Evolutionary conservation across 2,797 vertebrate species (phyloP).

Genomic region (Crossoptilon crossoptilon): DNA sequence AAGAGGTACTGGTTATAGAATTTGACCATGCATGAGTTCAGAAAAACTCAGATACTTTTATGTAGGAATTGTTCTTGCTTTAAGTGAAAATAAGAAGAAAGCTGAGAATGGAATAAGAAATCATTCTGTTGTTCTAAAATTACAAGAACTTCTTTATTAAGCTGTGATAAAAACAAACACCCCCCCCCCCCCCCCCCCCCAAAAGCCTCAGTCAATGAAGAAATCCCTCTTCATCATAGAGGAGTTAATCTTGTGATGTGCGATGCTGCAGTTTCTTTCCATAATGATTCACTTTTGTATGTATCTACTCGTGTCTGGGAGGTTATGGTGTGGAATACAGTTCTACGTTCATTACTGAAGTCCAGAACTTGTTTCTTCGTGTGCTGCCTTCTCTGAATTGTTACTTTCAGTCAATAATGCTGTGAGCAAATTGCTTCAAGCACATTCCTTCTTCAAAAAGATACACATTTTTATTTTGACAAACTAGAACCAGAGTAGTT

Average conservation of each 20-base stretch:
- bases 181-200: no score
- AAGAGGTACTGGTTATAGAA: neutral
- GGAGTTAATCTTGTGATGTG: neutral
- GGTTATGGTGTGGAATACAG: slow-evolving; percentile 41
- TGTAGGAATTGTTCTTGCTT: neutral
- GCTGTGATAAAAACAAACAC: neutral
- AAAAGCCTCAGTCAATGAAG: neutral
- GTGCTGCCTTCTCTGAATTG: slow-evolving; percentile 61
- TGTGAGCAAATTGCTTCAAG: slow-evolving; percentile 69
- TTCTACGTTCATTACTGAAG: slow-evolving; percentile 68
- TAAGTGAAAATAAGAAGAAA: neutral
- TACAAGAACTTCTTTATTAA: neutral
- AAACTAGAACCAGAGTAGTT: slow-evolving; percentile 60
- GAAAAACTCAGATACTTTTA: neutral
- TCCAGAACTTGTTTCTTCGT: slow-evolving; percentile 51
- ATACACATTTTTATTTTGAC: slow-evolving; percentile 69
- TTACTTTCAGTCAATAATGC: slow-evolving; percentile 42
- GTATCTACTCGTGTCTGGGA: slow-evolving; percentile 29
- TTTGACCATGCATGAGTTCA: neutral
- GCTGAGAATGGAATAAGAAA: neutral
- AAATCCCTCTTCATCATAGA: neutral
- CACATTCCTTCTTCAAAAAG: slow-evolving; percentile 62
- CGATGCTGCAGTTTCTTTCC: neutral
- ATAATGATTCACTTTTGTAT: neutral
- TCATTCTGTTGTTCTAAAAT: neutral